A percentile compares a stretch with the other conserved stretches of the same genome.
Evolutionary conservation across 2,888 invertebrate genomes (phyloP).

Genomic region (Callosobruchus maculatus): DNA sequence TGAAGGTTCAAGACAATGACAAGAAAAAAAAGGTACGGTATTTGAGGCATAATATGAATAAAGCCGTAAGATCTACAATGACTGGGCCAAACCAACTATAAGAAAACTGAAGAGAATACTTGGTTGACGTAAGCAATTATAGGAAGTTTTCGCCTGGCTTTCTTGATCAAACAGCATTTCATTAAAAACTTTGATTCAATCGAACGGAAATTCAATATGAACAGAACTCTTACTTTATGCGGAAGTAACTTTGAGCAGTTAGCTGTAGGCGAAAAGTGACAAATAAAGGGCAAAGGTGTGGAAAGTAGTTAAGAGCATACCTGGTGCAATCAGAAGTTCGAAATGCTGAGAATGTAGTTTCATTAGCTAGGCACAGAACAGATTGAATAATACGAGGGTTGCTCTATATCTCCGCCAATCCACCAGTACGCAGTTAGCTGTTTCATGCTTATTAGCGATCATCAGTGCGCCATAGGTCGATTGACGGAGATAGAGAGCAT

Average conservation of each 20-base stretch:
- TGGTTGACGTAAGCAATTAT: neutral
- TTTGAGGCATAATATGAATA: too few relatives aligned
- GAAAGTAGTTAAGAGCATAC: neutral
- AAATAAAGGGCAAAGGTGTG: neutral
- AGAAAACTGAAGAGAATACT: neutral
- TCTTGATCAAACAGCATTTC: neutral
- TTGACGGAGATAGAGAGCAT: too few relatives aligned
- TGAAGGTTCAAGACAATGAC: too few relatives aligned
- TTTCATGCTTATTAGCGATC: too few relatives aligned
- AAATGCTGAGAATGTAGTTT: too few relatives aligned
- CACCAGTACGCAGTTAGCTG: too few relatives aligned
- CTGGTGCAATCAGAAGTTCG: too few relatives aligned
- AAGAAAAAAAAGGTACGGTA: too few relatives aligned
- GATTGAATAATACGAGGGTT: too few relatives aligned
- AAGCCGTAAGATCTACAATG: neutral
- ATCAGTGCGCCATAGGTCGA: too few relatives aligned
- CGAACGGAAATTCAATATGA: neutral
- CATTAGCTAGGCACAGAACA: too few relatives aligned
- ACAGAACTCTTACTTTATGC: neutral
- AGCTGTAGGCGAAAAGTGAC: neutral
- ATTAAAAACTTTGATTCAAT: neutral
- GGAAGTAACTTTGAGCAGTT: neutral
- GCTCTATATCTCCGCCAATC: too few relatives aligned
- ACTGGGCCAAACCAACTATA: neutral
- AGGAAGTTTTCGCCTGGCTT: neutral